Evolutionary conservation across 2,113 vertebrate genomes (phyloP).

Genomic region (Pluvialis apricaria): DNA sequence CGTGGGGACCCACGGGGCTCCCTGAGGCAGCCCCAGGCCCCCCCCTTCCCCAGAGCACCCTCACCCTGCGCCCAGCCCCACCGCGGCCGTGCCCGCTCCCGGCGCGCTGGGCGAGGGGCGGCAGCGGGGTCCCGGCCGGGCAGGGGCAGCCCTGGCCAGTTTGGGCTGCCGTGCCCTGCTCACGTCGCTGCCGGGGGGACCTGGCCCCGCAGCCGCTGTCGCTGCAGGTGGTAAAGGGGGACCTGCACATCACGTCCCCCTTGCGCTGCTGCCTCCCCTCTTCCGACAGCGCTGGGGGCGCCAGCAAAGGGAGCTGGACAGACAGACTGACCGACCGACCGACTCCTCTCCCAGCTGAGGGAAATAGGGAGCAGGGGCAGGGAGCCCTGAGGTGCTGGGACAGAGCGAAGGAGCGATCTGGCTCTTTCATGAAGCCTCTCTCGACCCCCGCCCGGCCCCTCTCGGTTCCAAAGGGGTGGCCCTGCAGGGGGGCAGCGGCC

Average conservation of each 20-base stretch:
- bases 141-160: not conserved
- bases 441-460: not conserved
- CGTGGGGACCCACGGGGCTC: not conserved
- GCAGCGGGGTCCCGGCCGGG: rapidly evolving
- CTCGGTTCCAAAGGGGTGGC: not conserved
- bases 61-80: not conserved
- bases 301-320: not conserved
- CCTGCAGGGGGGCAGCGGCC: not conserved
- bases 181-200: rapidly evolving
- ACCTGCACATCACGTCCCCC: rapidly evolving
- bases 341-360: not conserved
- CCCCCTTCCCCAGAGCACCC: not conserved
- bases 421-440: not conserved
- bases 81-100: rapidly evolving
- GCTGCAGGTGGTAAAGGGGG: not conserved
- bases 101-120: rapidly evolving
- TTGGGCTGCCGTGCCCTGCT: not conserved
- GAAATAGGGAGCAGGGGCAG: not conserved
- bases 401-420: not conserved
- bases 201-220: rapidly evolving
- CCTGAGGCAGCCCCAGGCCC: too few species aligned
- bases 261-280: not conserved
- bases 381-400: not conserved
- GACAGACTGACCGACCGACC: not conserved
- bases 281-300: not conserved